Conservation (phyloP, 2,113 vertebrate species). For the Monopterus albus region DNA sequence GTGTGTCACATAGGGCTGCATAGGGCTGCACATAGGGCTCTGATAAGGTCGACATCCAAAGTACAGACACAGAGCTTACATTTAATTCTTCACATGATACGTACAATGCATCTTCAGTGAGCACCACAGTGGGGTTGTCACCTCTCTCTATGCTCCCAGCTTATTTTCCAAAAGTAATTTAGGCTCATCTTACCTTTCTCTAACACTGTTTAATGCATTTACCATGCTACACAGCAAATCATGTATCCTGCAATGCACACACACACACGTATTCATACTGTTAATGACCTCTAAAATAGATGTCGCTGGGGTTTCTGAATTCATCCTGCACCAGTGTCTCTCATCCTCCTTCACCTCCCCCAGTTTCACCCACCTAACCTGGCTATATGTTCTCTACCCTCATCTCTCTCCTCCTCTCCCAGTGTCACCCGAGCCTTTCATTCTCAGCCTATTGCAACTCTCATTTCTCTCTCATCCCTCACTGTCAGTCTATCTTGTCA, state of each 20-base stretch:
- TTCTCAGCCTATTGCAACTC: conserved; percentile 3
- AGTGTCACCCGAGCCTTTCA: background rate
- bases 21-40: too few relatives aligned
- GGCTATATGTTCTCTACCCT: conserved; percentile 6
- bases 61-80: background rate
- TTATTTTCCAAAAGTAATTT: conserved; percentile 41
- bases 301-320: conserved; percentile 21
- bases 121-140: too few relatives aligned
- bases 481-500: background rate
- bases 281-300: conserved; percentile 45
- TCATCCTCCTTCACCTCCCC: background rate
- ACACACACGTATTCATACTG: background rate
- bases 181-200: conserved; percentile 34
- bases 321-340: conserved; percentile 14
- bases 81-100: background rate
- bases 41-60: background rate
- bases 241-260: conserved; percentile 8
- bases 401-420: background rate
- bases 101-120: too few relatives aligned
- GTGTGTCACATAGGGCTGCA: too few relatives aligned
- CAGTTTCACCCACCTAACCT: background rate
- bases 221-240: conserved; percentile 36
- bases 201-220: conserved; percentile 32
- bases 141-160: background rate
- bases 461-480: background rate